These are phyloP conservation scores for Tetranychus cinnabarinus DNA, from an alignment of 1,140 invertebrate species.

Conservation along the genomic window DNA sequence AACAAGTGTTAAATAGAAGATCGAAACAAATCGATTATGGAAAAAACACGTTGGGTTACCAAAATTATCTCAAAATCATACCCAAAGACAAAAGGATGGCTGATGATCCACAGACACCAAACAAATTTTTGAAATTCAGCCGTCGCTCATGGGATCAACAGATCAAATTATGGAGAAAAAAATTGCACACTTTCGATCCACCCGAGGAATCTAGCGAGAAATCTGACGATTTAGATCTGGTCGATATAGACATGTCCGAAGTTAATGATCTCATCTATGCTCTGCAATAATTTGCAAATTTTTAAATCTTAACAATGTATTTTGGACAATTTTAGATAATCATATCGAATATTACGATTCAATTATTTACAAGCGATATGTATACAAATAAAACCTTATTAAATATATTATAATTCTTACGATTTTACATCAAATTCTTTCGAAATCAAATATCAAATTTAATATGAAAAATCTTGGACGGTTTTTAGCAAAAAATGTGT, in stretches of 20 bases:
- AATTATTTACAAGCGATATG: too few relatives aligned
- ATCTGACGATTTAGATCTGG: not conserved
- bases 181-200: slow-evolving; percentile 58
- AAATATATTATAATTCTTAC: too few relatives aligned
- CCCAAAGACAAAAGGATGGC: slow-evolving; percentile 37
- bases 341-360: too few relatives aligned
- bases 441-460: too few relatives aligned
- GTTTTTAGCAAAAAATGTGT: too few relatives aligned
- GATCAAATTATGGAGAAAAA: slow-evolving; percentile 58
- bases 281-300: too few relatives aligned
- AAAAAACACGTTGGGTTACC: slow-evolving; percentile 71
- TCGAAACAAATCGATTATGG: slow-evolving; percentile 88
- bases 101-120: slow-evolving; percentile 59
- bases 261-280: too few relatives aligned
- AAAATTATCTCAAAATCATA: slow-evolving; percentile 42
- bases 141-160: slow-evolving; percentile 61
- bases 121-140: slow-evolving; percentile 61
- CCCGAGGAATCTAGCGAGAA: not conserved
- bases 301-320: too few relatives aligned
- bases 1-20: slow-evolving; percentile 38
- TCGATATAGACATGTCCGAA: not conserved
- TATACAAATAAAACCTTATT: too few relatives aligned
- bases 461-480: too few relatives aligned
- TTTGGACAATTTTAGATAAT: too few relatives aligned
- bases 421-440: too few relatives aligned